A percentile compares a stretch with the other conserved stretches of the same genome.
Evolutionary conservation across 2,113 vertebrate species (phyloP).

Genomic region (Gallinago media): DNA sequence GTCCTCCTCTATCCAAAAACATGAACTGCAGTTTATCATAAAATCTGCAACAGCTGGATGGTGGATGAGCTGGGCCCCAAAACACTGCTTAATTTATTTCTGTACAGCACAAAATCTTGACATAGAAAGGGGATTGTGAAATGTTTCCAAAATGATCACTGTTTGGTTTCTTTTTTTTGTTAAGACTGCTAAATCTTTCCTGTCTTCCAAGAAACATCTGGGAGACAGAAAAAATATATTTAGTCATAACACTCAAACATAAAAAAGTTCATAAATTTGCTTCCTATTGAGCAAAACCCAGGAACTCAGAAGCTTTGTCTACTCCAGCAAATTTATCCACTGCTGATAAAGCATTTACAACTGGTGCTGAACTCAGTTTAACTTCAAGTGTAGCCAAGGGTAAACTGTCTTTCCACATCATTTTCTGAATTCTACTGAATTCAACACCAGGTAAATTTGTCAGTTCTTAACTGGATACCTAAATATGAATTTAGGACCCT

Average conservation of each 20-base stretch:
- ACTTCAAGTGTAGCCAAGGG: conserved; percentile 50
- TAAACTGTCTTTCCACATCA: not conserved
- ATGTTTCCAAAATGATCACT: conserved; percentile 19
- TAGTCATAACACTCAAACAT: conserved; percentile 33
- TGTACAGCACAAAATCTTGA: not conserved
- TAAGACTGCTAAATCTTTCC: conserved; percentile 51
- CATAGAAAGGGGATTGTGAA: not conserved
- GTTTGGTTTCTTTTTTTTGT: not conserved
- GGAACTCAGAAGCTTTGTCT: conserved; percentile 59
- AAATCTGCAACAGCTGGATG: not conserved
- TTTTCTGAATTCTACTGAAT: conserved; percentile 1
- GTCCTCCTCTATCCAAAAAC: not conserved
- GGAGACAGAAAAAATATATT: conserved; percentile 45
- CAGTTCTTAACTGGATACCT: not conserved
- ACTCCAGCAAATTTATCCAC: conserved; percentile 59
- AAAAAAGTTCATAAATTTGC: conserved; percentile 51
- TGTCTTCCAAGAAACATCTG: conserved; percentile 55
- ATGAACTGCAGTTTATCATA: not conserved
- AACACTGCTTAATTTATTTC: conserved; percentile 22
- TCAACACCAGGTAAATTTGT: not conserved
- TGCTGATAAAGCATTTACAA: conserved; percentile 65
- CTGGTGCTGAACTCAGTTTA: conserved; percentile 36
- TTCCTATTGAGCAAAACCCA: conserved; percentile 34
- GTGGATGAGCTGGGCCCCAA: not conserved
- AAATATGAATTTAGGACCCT: not conserved